These are phyloP conservation scores for Drosophila silvestris DNA, from an alignment of 2,888 invertebrate genomes.

Conservation along the genomic window DNA sequence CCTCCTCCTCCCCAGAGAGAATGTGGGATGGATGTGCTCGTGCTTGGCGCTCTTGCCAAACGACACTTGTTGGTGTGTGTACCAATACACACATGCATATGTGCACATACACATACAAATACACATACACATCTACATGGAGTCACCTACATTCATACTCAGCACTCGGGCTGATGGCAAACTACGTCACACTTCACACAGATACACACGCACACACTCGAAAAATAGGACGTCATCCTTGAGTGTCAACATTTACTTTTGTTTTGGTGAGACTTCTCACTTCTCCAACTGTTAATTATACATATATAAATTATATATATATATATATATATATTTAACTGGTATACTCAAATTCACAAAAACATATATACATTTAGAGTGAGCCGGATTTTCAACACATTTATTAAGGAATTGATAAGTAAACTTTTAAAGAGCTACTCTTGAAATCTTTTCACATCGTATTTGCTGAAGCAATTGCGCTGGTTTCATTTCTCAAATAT, in stretches of 20 bases:
- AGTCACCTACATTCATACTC: conserved; percentile 7
- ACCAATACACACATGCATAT: conserved; percentile 12
- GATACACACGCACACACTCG: conserved; percentile 38
- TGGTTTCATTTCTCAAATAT: background rate
- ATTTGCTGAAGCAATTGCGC: background rate
- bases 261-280: conserved; percentile 32
- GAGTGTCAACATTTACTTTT: conserved; percentile 64
- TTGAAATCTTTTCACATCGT: background rate
- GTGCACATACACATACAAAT: background rate
- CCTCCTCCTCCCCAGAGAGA: background rate
- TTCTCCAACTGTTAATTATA: conserved; percentile 16
- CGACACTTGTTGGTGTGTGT: conserved; percentile 74
- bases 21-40: background rate
- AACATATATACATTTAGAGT: background rate
- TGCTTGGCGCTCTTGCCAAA: conserved; percentile 39
- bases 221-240: conserved; percentile 73
- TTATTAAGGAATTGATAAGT: background rate
- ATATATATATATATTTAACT: background rate
- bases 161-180: conserved; percentile 31
- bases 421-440: background rate
- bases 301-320: background rate
- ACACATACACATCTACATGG: conserved; percentile 4
- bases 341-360: background rate
- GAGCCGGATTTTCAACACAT: background rate
- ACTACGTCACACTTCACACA: conserved; percentile 62